These are phyloP conservation scores for Halichoeres trimaculatus DNA, from an alignment of 2,113 vertebrate genomes.

Conservation along the genomic window DNA sequence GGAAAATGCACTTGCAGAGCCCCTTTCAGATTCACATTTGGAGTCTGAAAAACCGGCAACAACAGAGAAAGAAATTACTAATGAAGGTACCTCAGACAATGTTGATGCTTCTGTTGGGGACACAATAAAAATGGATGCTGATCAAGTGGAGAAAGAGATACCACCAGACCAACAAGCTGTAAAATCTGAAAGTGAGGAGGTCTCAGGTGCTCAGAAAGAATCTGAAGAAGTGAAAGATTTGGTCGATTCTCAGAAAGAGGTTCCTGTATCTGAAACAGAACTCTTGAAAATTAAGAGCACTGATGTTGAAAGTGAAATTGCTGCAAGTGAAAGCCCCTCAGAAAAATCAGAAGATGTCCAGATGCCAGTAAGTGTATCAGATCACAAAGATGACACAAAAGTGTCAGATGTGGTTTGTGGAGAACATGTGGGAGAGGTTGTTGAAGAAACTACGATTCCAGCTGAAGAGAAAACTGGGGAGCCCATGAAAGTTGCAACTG, in stretches of 20 bases:
- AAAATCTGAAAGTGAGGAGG: slow-evolving; percentile 1
- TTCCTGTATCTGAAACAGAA: slow-evolving; percentile 14
- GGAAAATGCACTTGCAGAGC: slow-evolving; percentile 12
- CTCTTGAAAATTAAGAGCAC: slow-evolving; percentile 18
- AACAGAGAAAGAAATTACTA: slow-evolving; percentile 13
- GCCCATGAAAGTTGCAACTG: slow-evolving; percentile 6
- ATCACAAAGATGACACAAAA: slow-evolving; percentile 2
- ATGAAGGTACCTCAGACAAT: slow-evolving; percentile 17
- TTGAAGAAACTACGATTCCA: slow-evolving; percentile 8
- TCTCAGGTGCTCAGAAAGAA: slow-evolving; percentile 12
- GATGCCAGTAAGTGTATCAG: slow-evolving; percentile 2
- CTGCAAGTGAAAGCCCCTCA: slow-evolving; percentile 1
- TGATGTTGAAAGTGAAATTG: slow-evolving; percentile 18
- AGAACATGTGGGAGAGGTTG: background rate
- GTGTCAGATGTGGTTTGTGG: slow-evolving; percentile 1
- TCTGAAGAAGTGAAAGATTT: slow-evolving; percentile 16
- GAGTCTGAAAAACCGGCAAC: slow-evolving; percentile 18
- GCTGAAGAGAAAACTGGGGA: slow-evolving; percentile 25
- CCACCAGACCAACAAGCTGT: background rate
- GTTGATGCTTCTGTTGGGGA: slow-evolving; percentile 23
- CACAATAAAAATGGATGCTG: background rate
- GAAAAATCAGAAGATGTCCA: slow-evolving; percentile 11
- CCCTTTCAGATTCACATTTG: background rate
- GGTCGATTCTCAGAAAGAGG: slow-evolving; percentile 7
- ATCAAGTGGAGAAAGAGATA: slow-evolving; percentile 32